Conservation (phyloP, 2,113 vertebrate genomes). For the Nestor notabilis region DNA sequence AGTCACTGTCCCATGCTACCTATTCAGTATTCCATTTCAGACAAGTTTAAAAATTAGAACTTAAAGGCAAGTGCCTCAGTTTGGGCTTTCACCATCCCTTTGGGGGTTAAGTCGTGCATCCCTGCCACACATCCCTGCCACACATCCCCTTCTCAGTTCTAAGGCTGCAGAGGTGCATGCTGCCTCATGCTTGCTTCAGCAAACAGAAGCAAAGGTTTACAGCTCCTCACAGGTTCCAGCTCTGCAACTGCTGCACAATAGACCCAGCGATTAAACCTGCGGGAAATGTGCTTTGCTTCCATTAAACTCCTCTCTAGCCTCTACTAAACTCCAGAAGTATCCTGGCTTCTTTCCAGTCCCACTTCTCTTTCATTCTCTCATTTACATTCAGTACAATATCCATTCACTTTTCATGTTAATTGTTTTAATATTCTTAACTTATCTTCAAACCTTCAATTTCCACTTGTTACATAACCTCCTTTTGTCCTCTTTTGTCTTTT, state of each 20-base stretch:
- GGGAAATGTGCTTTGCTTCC: background rate
- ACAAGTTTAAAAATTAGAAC: background rate
- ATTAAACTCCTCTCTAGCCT: background rate
- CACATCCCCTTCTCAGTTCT: background rate
- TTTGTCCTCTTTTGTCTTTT: background rate
- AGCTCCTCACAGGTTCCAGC: background rate
- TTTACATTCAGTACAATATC: background rate
- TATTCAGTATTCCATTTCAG: background rate
- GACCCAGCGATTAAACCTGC: background rate
- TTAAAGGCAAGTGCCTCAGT: background rate
- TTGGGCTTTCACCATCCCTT: background rate
- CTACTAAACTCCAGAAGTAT: background rate
- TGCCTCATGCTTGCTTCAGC: background rate
- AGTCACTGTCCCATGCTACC: background rate
- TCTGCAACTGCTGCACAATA: background rate
- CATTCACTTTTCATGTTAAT: background rate
- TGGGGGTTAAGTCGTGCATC: background rate
- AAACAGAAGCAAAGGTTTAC: background rate
- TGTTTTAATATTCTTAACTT: constrained; percentile 10
- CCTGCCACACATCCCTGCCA: accelerated
- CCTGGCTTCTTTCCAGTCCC: background rate
- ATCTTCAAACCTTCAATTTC: constrained; percentile 1
- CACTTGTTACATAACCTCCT: background rate
- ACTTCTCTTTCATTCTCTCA: background rate
- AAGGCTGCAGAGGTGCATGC: background rate